Conservation (phyloP, 2,113 vertebrate genomes). For the Sus scrofa region T2T-Sscrofa CM000818.6:120541501-120542000, state of each 20-base stretch:
- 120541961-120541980: accelerated
- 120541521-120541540: neutral
- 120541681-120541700: neutral
- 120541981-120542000: neutral
- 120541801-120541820: neutral
- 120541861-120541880: neutral
- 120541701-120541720: neutral
- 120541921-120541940: neutral
- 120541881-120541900: neutral
- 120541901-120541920: neutral
- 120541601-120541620: too few relatives aligned
- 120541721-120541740: neutral
- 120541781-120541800: neutral
- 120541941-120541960: neutral
- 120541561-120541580: neutral
- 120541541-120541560: neutral
- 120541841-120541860: neutral
- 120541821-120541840: neutral
- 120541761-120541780: neutral
- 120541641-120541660: accelerated
- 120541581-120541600: neutral
- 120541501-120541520: neutral
- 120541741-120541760: neutral
- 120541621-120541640: too few relatives aligned
- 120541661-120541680: neutral